phyloP scores from a whole-genome alignment of 2,888 invertebrate species.

The Monochamus alternatus region DNA sequence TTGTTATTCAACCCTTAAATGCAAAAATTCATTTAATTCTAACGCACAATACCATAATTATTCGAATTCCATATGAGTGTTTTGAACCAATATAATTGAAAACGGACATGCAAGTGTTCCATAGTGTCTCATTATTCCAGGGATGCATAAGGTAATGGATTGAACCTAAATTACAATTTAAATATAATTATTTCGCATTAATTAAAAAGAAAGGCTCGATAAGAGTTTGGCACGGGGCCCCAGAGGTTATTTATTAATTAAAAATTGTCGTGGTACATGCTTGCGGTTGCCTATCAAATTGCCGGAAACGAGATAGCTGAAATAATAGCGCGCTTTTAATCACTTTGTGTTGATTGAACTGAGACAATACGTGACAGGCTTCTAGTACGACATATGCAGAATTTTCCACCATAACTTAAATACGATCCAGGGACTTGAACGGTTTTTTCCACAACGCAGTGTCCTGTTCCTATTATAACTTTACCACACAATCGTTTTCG shows the following conservation, averaged over 20 bases:
- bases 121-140: no score
- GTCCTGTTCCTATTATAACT: no score
- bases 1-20: background rate
- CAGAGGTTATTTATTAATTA: background rate
- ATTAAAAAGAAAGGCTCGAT: background rate
- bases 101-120: no score
- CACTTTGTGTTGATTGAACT: background rate
- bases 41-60: no score
- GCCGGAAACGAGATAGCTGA: conserved; percentile 1
- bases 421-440: no score
- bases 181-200: background rate
- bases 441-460: no score
- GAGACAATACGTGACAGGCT: background rate
- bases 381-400: no score
- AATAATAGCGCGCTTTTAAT: background rate
- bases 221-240: background rate
- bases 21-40: background rate
- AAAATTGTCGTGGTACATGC: background rate
- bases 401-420: no score
- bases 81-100: no score
- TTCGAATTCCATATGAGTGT: no score
- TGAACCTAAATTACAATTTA: background rate
- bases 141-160: no score
- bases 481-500: no score
- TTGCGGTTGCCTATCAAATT: background rate